Evolutionary conservation across 2,797 vertebrate genomes (phyloP).

Genomic region (Erpetoichthys calabaricus): DNA sequence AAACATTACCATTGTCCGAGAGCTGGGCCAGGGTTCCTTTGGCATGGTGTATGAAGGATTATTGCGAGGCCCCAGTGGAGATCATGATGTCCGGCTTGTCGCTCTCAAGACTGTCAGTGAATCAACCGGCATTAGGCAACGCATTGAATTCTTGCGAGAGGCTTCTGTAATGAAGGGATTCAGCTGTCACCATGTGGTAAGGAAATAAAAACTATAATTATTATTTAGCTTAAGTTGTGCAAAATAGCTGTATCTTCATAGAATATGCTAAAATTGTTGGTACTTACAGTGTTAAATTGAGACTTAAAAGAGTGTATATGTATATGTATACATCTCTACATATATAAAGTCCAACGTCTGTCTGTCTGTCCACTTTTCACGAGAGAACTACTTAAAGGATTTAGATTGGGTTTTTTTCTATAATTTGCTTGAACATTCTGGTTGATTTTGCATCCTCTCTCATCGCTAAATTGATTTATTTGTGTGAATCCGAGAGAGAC

Average conservation of each 20-base stretch:
- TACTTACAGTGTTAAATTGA: no score
- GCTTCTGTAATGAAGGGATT: constrained; percentile 64
- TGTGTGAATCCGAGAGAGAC: no score
- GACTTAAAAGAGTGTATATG: neutral
- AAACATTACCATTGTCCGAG: constrained; percentile 46
- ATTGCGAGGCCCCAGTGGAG: constrained; percentile 29
- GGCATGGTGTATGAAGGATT: constrained; percentile 62
- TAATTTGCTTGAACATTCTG: no score
- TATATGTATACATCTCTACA: no score
- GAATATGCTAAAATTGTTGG: neutral
- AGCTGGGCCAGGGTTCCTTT: constrained; percentile 60
- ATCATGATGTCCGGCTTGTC: constrained; percentile 39
- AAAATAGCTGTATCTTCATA: accelerated
- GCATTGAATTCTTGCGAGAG: constrained; percentile 58
- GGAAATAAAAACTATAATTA: neutral
- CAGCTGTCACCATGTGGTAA: constrained; percentile 57
- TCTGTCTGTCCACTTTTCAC: no score
- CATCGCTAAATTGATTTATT: no score
- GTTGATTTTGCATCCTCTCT: no score
- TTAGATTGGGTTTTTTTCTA: no score
- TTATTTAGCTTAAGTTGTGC: neutral
- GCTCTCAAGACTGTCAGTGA: constrained; percentile 62
- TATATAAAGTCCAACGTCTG: no score
- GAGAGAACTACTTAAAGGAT: no score
- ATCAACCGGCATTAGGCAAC: constrained; percentile 43